A percentile compares a stretch with the other conserved stretches of the same genome.
Evolutionary conservation across 2,888 invertebrate genomes (phyloP).

Genomic region (Scrobipalpa costella): DNA sequence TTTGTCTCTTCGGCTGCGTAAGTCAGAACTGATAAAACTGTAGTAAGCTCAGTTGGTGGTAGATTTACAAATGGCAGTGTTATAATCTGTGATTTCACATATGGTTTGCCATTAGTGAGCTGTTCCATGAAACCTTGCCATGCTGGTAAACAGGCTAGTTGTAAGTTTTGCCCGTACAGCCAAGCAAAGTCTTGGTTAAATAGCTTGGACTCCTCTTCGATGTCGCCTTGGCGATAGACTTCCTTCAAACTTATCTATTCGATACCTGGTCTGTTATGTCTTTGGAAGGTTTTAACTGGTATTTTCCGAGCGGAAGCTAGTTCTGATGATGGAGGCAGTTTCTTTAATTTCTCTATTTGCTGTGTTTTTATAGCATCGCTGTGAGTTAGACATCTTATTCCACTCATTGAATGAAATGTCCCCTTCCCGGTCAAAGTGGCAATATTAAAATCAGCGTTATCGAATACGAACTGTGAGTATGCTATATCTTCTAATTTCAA

Average conservation of each 20-base stretch:
- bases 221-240: constrained; percentile 6
- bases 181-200: constrained; percentile 42
- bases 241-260: constrained; percentile 33
- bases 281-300: constrained; percentile 37
- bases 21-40: constrained; percentile 42
- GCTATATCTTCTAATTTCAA: too few relatives aligned
- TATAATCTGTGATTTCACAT: constrained; percentile 39
- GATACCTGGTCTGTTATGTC: constrained; percentile 39
- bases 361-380: constrained; percentile 29
- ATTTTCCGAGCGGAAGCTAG: constrained; percentile 39
- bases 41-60: constrained; percentile 42
- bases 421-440: constrained; percentile 40
- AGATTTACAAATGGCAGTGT: constrained; percentile 43
- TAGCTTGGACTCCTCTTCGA: constrained; percentile 29
- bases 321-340: constrained; percentile 36
- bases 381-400: constrained; percentile 41
- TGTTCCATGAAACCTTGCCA: constrained; percentile 38
- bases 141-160: constrained; percentile 5
- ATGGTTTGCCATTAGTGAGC: constrained; percentile 34
- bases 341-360: constrained; percentile 35
- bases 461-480: constrained; percentile 46
- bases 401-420: constrained; percentile 29
- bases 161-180: constrained; percentile 36
- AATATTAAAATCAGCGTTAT: constrained; percentile 47
- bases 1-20: constrained; percentile 38